Evolutionary conservation across 1,140 invertebrate genomes (phyloP), one percentile per base, ranked within the genome.

Genomic region (Telenomus remus): DNA sequence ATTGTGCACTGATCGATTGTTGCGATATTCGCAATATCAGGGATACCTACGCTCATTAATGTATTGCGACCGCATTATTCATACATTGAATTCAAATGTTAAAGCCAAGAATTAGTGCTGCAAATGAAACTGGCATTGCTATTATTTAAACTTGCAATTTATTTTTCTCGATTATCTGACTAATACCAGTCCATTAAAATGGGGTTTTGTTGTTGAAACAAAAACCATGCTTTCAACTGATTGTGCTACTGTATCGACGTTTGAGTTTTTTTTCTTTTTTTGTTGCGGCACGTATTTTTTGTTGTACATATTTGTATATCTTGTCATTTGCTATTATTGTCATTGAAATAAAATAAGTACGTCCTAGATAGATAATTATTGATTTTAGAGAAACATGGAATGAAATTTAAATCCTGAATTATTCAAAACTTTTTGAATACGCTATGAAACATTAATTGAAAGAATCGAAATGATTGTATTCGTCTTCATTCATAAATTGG

Each of bases 21-120:
- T 68, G 64, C 64, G 54, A 68, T 59, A 59, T 57, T 68, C 54
- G 64, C 54, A 59, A 68, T 59, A 13, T 46, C 19, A 13, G 7
- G 39, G 12, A 33, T 44, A 54, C 14, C 15, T n/a, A n/a, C n/a
- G 61, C 44, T 47, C 42, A 53, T 63, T 63, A 8, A 35, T 49
- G 35, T 43, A 51, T 51, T 19, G 19, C 27, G 27, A 44, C 13
- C 43, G 27, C 44, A 11, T 27, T 49, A 13, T 49, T 15, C 6
- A 19, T 49, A 59, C 34, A 59, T 49, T 50, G 46, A 37, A 15
- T 27, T 35, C 53, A 27, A 63, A 53, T 53, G 60, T 54, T 63
- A 46, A 34, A n/a, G 14, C 1, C 34, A 59, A 59, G 2, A 13
- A 57, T 37, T 46, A 57, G 43, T 47, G 44, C 54, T 46, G 39